Percentiles rank a stretch among this genome's conserved stretches.
phyloP scores from a whole-genome alignment of 2,888 invertebrate species.

The Melanchra persicariae region DNA sequence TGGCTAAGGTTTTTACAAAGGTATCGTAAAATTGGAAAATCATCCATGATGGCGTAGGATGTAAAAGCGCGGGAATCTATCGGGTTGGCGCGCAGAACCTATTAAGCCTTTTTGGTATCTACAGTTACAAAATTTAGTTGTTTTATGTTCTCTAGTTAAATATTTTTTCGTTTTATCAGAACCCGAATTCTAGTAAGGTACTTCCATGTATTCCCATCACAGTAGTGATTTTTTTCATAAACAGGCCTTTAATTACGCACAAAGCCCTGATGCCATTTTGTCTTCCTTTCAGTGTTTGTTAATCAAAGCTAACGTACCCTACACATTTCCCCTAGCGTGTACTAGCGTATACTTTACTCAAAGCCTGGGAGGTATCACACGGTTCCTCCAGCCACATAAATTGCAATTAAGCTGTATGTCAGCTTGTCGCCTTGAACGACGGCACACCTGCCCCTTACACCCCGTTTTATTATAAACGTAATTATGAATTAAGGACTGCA shows the following conservation, averaged over 20 bases:
- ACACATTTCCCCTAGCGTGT: background rate
- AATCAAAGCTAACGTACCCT: constrained; percentile 4
- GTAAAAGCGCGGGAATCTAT: constrained; percentile 14
- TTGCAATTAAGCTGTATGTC: constrained; percentile 70
- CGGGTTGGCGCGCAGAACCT: background rate
- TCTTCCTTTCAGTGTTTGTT: background rate
- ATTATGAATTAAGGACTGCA: constrained; percentile 62
- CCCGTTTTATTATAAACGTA: constrained; percentile 59
- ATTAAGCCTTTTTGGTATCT: no score
- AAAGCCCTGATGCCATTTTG: no score
- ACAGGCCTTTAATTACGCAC: background rate
- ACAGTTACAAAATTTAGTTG: background rate
- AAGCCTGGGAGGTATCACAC: constrained; percentile 45
- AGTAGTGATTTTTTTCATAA: background rate
- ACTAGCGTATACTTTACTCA: background rate
- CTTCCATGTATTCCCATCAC: background rate
- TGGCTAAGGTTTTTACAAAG: background rate
- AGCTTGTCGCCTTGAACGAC: constrained; percentile 47
- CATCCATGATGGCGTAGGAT: background rate
- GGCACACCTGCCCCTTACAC: constrained; percentile 47
- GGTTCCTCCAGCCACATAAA: constrained; percentile 64
- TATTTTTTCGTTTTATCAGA: background rate
- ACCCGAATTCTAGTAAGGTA: background rate
- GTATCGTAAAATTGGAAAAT: background rate
- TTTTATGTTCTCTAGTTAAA: no score